Percentiles rank a stretch among this genome's conserved stretches.
These are phyloP conservation scores for Lota lota DNA, from an alignment of 2,113 vertebrate genomes.

Conservation along the genomic window DNA sequence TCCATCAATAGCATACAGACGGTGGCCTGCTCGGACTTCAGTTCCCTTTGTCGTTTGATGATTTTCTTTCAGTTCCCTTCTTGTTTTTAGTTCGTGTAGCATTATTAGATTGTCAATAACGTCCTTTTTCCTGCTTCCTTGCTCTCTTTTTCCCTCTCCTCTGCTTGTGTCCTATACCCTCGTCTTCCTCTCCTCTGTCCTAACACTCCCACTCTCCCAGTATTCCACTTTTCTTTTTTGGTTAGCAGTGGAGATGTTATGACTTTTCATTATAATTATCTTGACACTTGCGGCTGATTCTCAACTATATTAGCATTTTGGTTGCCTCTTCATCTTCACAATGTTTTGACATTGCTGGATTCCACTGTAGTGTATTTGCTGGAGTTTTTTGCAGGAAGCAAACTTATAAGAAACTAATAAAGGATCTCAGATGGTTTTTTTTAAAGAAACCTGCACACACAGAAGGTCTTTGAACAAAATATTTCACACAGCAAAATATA, in stretches of 20 bases:
- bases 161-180: not conserved
- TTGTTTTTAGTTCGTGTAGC: too few species aligned
- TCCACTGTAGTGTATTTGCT: conserved; percentile 23
- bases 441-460: conserved; percentile 1
- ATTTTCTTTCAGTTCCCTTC: too few species aligned
- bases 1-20: conserved; percentile 59
- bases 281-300: conserved; percentile 30
- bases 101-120: too few species aligned
- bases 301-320: conserved; percentile 24
- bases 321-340: conserved; percentile 32
- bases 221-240: conserved; percentile 18
- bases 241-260: conserved; percentile 12
- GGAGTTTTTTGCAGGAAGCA: conserved; percentile 30
- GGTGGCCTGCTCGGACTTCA: conserved; percentile 20
- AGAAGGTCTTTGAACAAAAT: conserved; percentile 26
- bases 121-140: not conserved
- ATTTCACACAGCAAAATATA: conserved; percentile 29
- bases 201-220: conserved; percentile 20
- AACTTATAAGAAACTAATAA: conserved; percentile 37
- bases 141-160: not conserved
- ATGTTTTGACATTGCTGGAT: conserved; percentile 40
- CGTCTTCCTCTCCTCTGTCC: conserved; percentile 14
- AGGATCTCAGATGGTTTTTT: conserved; percentile 22
- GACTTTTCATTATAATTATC: conserved; percentile 38
- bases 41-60: conserved; percentile 1